Base-by-base conservation (phyloP, 1,140 invertebrate genomes). In the Saccostrea cuccullata region DNA sequence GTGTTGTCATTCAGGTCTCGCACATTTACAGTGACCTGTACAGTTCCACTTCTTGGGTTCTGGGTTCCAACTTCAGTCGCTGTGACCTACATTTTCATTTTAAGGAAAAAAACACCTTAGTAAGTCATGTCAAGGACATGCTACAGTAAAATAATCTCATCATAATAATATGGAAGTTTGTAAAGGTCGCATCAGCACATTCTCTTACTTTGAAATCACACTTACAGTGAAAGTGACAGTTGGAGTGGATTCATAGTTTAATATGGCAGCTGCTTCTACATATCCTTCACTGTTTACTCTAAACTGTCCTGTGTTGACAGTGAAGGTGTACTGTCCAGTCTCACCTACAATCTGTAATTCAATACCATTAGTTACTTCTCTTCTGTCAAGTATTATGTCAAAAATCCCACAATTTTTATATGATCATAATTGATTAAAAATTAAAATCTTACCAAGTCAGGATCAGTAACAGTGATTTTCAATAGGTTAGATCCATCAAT, bases 161-260 rank as follows among this genome's bases (percentile, higher is more conserved):
- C 47, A 8, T 47, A 47, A 8, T 47, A 47, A 47, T 47, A 47
- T 47, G 47, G 47, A 47, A 47, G 47, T 9, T 47, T 47, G 47
- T 47, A 47, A 47, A 47, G 47, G 47, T 9, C 47, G 9, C 47
- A 47, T 9, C 47, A 47, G 9, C 9, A 47, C 47, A 47, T 47
- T 47, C 9, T 9, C 47, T 47, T 9, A 47, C 9, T 47, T 47
- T 47, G 47, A 47, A 47, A 47, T 47, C 47, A 47, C 47, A 88
- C 91, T 90, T 88, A 93, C 91, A 12, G 84, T 90, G 82, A 91
- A 89, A 26, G 55, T 86, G 82, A 91, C 85, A 4, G 5, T 13
- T 26, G 82, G 36, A 17, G 26, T 84, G 3, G 84, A 86, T 88
- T 93, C 93, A 82, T 90, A 93, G 30, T 87, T 86, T 9, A 92